Evolutionary conservation across 2,113 vertebrate species (phyloP), one percentile per base, ranked within the genome.

Genomic region (Peromyscus maniculatus): DNA sequence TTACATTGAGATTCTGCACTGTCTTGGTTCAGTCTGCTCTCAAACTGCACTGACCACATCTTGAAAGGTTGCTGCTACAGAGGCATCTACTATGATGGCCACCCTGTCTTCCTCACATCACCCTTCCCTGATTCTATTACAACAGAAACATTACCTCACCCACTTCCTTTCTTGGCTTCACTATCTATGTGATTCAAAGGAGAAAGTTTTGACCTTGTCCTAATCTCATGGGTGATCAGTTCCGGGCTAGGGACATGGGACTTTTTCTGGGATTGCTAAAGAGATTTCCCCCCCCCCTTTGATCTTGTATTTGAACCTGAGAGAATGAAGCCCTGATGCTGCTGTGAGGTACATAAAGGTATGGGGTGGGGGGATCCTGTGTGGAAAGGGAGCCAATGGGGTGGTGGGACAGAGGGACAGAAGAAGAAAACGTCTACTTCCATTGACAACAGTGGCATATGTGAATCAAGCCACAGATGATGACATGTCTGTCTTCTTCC

Each of bases 251-350:
- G 17, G 15, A 59, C 13, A 1, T 13, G 28, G 83, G 26, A 66
- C 3, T 69, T 74, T 78, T 59, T 59, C 69, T n/a, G 77, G 72
- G 43, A 46, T 39, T n/a, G 72, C 78, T 66, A 88, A 89, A 22
- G 36, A 57, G 4, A 0, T 62, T 46, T 22, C 39, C n/a, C 77
- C 89, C 69, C n/a, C n/a, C 55, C 67, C 67, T 94, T 66, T 43
- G 12, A 62, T 79, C 31, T 71, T 94, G 39, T 22, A 87, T 62
- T 93, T 64, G 74, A 93, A 89, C 16, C 21, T 5, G n/a, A 94
- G 12, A 43, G 4, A 89, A 39, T 13, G 22, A 62, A 78, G 33
- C 1, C 28, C n/a, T 78, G 0, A 0, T 36, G 59, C 21, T 87
- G 8, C 83, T 31, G 12, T 36, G 28, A 74, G 7, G 62, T 55